Percentiles rank a stretch among this genome's conserved stretches.
Evolutionary conservation across 2,888 invertebrate species (phyloP).

Genomic region (Agrilus biguttatus): DNA sequence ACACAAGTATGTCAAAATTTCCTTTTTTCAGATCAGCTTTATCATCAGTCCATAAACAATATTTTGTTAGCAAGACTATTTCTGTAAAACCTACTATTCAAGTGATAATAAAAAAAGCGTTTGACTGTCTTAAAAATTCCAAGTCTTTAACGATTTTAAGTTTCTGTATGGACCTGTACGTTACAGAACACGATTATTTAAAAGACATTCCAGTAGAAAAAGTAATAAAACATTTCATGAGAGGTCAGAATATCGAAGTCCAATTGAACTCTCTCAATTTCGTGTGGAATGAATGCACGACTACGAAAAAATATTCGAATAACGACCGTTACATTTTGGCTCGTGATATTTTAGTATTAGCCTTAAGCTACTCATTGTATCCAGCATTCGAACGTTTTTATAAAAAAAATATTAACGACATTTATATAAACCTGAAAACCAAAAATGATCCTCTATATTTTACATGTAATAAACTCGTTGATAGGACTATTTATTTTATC

Average conservation of each 20-base stretch:
- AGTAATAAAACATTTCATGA: constrained; percentile 12
- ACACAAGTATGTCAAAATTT: too few relatives aligned
- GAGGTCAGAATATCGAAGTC: constrained; percentile 7
- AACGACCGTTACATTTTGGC: constrained; percentile 15
- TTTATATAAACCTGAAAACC: constrained; percentile 12
- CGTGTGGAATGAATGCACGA: constrained; percentile 12
- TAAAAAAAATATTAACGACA: constrained; percentile 13
- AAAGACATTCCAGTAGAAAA: constrained; percentile 10
- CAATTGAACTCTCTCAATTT: constrained; percentile 13
- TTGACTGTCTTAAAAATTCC: constrained; percentile 8
- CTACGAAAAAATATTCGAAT: constrained; percentile 5
- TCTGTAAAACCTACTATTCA: constrained; percentile 1
- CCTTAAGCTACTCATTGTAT: constrained; percentile 17
- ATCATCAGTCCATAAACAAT: constrained; percentile 4
- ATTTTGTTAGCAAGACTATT: constrained; percentile 6
- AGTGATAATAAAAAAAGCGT: constrained; percentile 10
- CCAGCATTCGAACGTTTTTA: constrained; percentile 21
- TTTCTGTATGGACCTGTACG: constrained; percentile 14
- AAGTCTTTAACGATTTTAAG: constrained; percentile 14
- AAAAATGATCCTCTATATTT: constrained; percentile 1
- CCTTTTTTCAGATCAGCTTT: too few relatives aligned
- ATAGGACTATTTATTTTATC: constrained; percentile 17
- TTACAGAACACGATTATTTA: constrained; percentile 6
- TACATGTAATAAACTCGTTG: constrained; percentile 5
- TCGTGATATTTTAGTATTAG: constrained; percentile 12